phyloP scores from a whole-genome alignment of 2,113 vertebrate species.

The Redunca redunca region DNA sequence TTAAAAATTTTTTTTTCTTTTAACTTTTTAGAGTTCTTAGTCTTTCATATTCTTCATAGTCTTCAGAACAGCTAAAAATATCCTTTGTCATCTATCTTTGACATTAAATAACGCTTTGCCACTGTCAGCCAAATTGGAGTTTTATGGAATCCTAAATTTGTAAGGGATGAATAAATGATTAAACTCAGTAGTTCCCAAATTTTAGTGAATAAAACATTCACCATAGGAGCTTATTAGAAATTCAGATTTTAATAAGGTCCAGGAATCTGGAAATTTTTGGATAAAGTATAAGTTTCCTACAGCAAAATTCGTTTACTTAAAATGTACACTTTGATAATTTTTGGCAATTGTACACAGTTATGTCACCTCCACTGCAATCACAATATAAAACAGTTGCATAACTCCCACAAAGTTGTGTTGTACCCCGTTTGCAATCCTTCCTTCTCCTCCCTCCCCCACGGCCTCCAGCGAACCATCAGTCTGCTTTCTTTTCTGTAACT shows the following conservation, averaged over 20 bases:
- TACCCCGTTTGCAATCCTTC: not conserved
- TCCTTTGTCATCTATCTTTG: slow-evolving; percentile 37
- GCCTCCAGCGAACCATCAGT: not conserved
- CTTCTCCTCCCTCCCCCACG: not conserved
- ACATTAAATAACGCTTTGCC: slow-evolving; percentile 26
- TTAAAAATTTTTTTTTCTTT: not conserved
- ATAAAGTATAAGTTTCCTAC: not conserved
- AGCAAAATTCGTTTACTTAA: not conserved
- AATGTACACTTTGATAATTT: not conserved
- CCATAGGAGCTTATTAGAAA: not conserved
- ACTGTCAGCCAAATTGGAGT: slow-evolving; percentile 35
- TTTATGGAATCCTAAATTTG: slow-evolving; percentile 61
- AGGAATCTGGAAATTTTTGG: not conserved
- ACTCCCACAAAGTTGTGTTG: not conserved
- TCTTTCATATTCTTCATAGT: slow-evolving; percentile 33
- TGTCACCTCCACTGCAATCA: not conserved
- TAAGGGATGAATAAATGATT: slow-evolving; percentile 56
- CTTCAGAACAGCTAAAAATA: slow-evolving; percentile 57
- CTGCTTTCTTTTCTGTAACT: not conserved
- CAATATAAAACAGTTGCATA: not conserved
- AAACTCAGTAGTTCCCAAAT: slow-evolving; percentile 33
- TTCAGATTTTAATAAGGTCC: slow-evolving; percentile 11
- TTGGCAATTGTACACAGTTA: not conserved
- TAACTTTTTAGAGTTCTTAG: slow-evolving; percentile 2
- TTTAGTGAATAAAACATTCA: slow-evolving; percentile 53